phyloP scores from a whole-genome alignment of 2,797 vertebrate species.

The Microchirus variegatus region DNA sequence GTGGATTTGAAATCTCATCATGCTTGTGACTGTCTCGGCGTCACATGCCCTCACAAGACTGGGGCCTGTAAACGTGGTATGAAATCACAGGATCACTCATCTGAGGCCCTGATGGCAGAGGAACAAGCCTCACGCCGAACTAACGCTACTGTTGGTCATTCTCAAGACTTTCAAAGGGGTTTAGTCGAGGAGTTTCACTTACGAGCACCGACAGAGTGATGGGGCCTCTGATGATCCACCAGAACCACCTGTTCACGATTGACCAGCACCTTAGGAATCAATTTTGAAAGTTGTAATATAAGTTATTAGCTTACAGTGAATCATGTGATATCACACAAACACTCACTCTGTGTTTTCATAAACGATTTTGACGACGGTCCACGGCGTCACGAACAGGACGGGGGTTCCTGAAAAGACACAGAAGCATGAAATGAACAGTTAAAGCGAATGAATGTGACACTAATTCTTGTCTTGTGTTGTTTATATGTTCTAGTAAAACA shows the following conservation, averaged over 20 bases:
- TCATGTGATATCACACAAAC: not conserved
- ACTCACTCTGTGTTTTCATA: slow-evolving; percentile 84
- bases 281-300: no score
- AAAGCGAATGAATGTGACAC: not conserved
- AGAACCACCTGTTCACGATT: slow-evolving; percentile 85
- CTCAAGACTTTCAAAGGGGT: not conserved
- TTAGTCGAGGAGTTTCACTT: slow-evolving; percentile 67
- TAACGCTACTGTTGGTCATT: not conserved
- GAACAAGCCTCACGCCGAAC: not conserved
- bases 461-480: not conserved
- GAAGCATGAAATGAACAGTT: not conserved
- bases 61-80: not conserved
- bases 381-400: slow-evolving; percentile 81
- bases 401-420: slow-evolving; percentile 75
- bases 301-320: no score
- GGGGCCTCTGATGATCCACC: slow-evolving; percentile 95
- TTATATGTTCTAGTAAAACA: no score
- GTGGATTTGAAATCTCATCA: not conserved
- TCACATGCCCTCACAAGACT: slow-evolving; percentile 58
- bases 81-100: slow-evolving; percentile 24
- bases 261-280: slow-evolving; percentile 89
- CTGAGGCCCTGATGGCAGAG: not conserved
- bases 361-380: slow-evolving; percentile 76
- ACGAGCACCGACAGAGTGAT: slow-evolving; percentile 88
- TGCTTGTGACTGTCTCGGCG: slow-evolving; percentile 9